A percentile compares a stretch with the other conserved stretches of the same genome.
Evolutionary conservation across 2,888 invertebrate genomes (phyloP).

Genomic region (Meiosimyza platycephala): DNA sequence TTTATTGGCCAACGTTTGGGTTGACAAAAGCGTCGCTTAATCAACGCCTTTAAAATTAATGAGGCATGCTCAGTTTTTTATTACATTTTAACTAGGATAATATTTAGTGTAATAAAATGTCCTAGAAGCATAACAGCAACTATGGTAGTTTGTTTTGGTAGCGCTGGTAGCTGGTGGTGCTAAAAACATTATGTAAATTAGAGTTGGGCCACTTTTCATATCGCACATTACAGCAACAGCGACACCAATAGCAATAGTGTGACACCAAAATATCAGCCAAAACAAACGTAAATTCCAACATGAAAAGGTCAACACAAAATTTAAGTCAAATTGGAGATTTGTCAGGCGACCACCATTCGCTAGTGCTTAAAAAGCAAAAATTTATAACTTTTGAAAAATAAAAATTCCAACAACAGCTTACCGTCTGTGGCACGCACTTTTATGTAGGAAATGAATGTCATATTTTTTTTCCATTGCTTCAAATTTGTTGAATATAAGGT

Average conservation of each 20-base stretch:
- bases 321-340: too few species aligned
- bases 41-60: constrained; percentile 63
- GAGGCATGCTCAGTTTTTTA: constrained; percentile 67
- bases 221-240: constrained; percentile 9
- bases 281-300: neutral
- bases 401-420: too few species aligned
- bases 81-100: constrained; percentile 67
- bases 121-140: neutral
- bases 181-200: constrained; percentile 66
- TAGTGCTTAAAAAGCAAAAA: too few species aligned
- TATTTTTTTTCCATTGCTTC: too few species aligned
- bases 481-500: too few species aligned
- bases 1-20: neutral
- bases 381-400: too few species aligned
- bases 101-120: constrained; percentile 43
- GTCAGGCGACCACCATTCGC: too few species aligned
- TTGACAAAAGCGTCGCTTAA: constrained; percentile 41
- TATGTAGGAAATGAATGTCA: too few species aligned
- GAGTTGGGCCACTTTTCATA: constrained; percentile 47
- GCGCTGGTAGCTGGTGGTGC: neutral
- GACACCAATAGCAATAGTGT: neutral
- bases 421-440: too few species aligned
- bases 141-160: too few species aligned
- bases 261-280: too few species aligned
- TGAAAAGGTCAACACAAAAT: constrained; percentile 9